Evolutionary conservation across 2,113 vertebrate species (phyloP).

Genomic region (Hippopotamus amphibius): DNA sequence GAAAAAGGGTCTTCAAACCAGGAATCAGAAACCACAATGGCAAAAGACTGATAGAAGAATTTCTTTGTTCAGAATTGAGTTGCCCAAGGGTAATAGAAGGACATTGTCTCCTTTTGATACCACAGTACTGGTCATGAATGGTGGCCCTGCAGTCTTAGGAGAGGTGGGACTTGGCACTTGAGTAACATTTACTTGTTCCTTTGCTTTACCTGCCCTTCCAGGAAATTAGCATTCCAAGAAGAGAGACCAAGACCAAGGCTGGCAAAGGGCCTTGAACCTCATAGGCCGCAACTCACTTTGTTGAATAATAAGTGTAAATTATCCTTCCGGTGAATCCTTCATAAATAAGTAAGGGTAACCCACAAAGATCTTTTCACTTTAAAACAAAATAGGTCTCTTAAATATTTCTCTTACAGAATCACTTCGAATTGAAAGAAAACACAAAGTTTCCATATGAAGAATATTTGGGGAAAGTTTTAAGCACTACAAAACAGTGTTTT

Average conservation of each 20-base stretch:
- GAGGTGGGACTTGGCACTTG: neutral
- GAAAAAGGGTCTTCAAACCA: neutral
- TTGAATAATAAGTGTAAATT: neutral
- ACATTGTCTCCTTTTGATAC: neutral
- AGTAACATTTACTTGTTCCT: neutral
- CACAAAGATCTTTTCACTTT: neutral
- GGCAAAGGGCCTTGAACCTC: neutral
- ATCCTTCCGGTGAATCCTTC: neutral
- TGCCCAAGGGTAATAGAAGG: neutral
- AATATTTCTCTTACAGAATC: conserved; percentile 1
- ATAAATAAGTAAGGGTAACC: neutral
- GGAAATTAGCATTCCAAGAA: neutral
- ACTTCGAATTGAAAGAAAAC: conserved; percentile 15
- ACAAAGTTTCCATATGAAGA: neutral
- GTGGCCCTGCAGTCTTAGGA: neutral
- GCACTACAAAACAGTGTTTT: neutral
- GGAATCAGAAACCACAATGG: neutral
- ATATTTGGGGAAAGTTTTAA: conserved; percentile 50
- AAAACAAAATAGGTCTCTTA: neutral
- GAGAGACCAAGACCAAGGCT: neutral
- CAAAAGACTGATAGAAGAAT: neutral
- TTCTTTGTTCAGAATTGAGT: neutral
- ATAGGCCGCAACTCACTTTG: neutral
- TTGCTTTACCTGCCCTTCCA: neutral
- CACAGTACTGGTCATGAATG: accelerated